Percentiles rank a stretch among this genome's conserved stretches.
phyloP scores from a whole-genome alignment of 2,888 invertebrate species.

The Melanotus villosus region DNA sequence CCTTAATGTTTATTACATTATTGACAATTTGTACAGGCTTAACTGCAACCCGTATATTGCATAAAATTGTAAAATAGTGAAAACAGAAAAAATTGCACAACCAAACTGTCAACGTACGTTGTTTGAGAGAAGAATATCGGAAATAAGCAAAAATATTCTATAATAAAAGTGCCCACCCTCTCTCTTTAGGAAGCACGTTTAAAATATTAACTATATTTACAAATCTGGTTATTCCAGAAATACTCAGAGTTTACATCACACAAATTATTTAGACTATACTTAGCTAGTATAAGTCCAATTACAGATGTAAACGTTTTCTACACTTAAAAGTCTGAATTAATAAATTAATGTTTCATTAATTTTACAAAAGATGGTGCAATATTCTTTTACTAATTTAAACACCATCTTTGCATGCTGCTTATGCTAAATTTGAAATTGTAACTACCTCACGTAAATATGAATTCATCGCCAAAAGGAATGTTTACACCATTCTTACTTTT shows the following conservation, averaged over 20 bases:
- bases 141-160: slow-evolving; percentile 16
- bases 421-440: slow-evolving; percentile 4
- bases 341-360: slow-evolving; percentile 8
- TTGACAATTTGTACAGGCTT: slow-evolving; percentile 7
- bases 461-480: slow-evolving; percentile 3
- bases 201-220: slow-evolving; percentile 49
- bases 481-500: background rate
- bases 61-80: background rate
- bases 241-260: slow-evolving; percentile 24
- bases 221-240: slow-evolving; percentile 32
- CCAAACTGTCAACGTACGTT: slow-evolving; percentile 3
- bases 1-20: background rate
- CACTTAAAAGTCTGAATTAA: slow-evolving; percentile 6
- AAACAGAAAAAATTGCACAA: slow-evolving; percentile 20
- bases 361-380: background rate
- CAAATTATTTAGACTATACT: background rate
- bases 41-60: slow-evolving; percentile 19
- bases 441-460: slow-evolving; percentile 8
- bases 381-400: background rate
- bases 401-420: background rate
- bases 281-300: background rate
- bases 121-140: background rate
- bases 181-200: slow-evolving; percentile 51
- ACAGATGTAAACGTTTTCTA: slow-evolving; percentile 22
- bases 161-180: slow-evolving; percentile 38